phyloP scores from a whole-genome alignment of 2,113 vertebrate species.

The Furnarius figulus region DNA sequence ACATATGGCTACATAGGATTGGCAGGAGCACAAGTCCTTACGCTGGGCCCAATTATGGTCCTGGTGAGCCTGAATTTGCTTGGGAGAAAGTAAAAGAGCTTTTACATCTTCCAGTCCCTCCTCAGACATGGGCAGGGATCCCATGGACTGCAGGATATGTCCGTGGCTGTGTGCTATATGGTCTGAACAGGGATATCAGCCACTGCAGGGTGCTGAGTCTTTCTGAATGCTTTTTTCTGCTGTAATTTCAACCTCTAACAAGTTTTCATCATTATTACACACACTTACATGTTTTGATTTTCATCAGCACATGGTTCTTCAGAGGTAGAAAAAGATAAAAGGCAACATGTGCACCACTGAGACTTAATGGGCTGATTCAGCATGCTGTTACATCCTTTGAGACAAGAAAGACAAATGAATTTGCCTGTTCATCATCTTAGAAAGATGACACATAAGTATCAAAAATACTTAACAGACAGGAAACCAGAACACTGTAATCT shows the following conservation, averaged over 20 bases:
- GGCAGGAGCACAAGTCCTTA: conserved; percentile 23
- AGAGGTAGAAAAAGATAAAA: conserved; percentile 6
- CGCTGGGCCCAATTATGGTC: background rate
- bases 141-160: fast-evolving
- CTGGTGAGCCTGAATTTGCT: background rate
- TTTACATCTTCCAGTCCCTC: background rate
- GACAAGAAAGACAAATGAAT: background rate
- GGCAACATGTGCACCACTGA: background rate
- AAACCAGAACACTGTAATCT: background rate
- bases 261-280: background rate
- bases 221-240: background rate
- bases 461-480: background rate
- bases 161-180: background rate
- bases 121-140: background rate
- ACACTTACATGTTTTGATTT: background rate
- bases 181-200: background rate
- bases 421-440: background rate
- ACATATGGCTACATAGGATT: conserved; percentile 64
- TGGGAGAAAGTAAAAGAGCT: conserved; percentile 25
- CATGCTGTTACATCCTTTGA: background rate
- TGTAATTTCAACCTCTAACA: background rate
- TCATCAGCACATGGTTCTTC: background rate
- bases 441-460: background rate
- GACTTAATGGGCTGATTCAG: background rate
- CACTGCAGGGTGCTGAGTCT: background rate